Conservation (phyloP, 35 echinoderm and acorn worm genomes). For the Hemicentrotus pulcherrimus region DNA sequence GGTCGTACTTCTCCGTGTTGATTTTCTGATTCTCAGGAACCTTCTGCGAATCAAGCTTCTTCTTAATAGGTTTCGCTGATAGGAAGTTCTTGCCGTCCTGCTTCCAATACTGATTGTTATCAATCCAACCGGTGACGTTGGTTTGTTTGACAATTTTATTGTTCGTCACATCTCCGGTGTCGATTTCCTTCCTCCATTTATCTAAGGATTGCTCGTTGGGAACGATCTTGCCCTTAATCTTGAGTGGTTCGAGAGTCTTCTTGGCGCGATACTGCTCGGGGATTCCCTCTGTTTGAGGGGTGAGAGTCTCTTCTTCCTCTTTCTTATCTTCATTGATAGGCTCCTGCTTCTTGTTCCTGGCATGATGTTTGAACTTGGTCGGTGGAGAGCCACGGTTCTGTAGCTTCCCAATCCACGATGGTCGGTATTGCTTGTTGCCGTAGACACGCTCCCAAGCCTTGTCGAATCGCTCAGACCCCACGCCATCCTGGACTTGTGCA, state of each 20-base stretch:
- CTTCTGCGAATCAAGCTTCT: constrained; percentile 19
- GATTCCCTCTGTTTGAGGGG: constrained; percentile 61
- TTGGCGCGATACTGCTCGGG: constrained; percentile 65
- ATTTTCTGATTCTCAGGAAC: constrained; percentile 57
- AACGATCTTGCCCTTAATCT: constrained; percentile 74
- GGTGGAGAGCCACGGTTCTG: constrained; percentile 42
- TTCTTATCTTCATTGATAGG: constrained; percentile 48
- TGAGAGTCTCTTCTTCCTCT: constrained; percentile 44
- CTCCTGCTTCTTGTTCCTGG: constrained; percentile 9
- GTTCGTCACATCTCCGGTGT: constrained; percentile 63
- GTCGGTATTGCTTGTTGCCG: constrained; percentile 82
- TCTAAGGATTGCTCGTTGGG: constrained; percentile 76
- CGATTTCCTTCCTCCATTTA: constrained; percentile 78
- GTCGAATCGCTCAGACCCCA: constrained; percentile 57
- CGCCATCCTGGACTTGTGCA: constrained; percentile 36
- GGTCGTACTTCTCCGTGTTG: constrained; percentile 75
- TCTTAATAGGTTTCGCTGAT: not conserved
- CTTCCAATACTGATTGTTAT: constrained; percentile 83
- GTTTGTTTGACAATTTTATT: constrained; percentile 90
- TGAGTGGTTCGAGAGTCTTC: constrained; percentile 48
- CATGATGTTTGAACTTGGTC: not conserved
- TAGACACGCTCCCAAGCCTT: constrained; percentile 91
- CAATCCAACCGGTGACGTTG: constrained; percentile 80
- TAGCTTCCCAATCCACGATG: constrained; percentile 85
- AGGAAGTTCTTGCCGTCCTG: not conserved